Percentiles rank a stretch among this genome's conserved stretches.
These are phyloP conservation scores for Megamerina dolium DNA, from an alignment of 2,888 invertebrate species.

Conservation along the genomic window DNA sequence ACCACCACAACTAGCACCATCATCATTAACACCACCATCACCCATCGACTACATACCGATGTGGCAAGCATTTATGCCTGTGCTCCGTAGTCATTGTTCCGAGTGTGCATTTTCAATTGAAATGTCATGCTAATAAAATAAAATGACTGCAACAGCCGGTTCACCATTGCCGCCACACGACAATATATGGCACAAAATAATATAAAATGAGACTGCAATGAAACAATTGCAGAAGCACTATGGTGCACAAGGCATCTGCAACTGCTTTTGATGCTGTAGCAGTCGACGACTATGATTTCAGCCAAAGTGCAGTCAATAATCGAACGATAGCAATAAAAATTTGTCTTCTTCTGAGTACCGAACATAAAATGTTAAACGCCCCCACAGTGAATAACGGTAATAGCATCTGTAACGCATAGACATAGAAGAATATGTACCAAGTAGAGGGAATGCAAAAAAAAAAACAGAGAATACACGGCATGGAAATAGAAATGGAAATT, in stretches of 20 bases:
- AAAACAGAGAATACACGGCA: background rate
- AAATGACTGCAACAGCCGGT: slow-evolving; percentile 4
- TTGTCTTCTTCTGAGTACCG: slow-evolving; percentile 1
- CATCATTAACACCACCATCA: background rate
- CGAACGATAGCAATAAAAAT: slow-evolving; percentile 9
- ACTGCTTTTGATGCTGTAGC: no score
- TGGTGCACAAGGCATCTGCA: no score
- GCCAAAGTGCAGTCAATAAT: slow-evolving; percentile 17
- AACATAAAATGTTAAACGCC: slow-evolving; percentile 2
- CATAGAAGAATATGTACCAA: background rate
- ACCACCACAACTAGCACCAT: no score
- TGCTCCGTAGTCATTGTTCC: slow-evolving; percentile 7
- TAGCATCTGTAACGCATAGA: background rate
- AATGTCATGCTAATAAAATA: slow-evolving; percentile 15
- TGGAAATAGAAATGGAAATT: background rate
- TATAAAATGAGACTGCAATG: slow-evolving; percentile 2
- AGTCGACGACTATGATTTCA: no score
- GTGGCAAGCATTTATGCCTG: background rate
- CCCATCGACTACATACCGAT: background rate
- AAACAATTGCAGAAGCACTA: no score
- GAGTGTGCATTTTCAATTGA: slow-evolving; percentile 16
- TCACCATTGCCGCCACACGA: no score
- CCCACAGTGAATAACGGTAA: background rate
- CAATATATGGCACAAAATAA: slow-evolving; percentile 11
- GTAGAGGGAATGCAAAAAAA: background rate